These are phyloP conservation scores for Anguilla marmorata DNA, from an alignment of 2,797 vertebrate genomes.

Conservation along the genomic window DNA sequence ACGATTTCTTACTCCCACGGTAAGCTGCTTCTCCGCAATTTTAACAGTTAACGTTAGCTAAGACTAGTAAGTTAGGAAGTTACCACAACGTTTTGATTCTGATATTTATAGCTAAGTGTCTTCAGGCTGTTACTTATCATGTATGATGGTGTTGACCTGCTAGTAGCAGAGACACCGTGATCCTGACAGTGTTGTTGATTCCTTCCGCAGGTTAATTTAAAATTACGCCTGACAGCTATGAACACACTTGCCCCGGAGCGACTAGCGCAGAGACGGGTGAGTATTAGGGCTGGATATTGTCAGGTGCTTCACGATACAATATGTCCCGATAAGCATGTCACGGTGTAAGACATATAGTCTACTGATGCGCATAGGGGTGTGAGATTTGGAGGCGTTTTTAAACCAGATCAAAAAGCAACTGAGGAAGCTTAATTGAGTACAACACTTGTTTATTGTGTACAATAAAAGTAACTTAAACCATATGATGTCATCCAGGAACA, in stretches of 20 bases:
- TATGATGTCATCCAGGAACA: neutral
- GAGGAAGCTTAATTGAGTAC: too few species aligned
- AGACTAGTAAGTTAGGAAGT: too few species aligned
- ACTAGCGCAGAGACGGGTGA: conserved; percentile 55
- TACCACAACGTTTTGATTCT: neutral
- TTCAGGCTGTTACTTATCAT: neutral
- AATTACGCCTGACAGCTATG: conserved; percentile 57
- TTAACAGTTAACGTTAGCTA: neutral
- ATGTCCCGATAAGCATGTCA: neutral
- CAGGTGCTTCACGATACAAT: neutral
- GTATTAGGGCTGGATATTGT: conserved; percentile 29
- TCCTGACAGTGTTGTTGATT: neutral
- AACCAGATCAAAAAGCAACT: neutral
- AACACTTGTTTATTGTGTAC: too few species aligned
- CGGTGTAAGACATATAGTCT: neutral
- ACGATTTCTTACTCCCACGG: conserved; percentile 60
- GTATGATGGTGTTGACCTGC: neutral
- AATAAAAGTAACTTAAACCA: neutral
- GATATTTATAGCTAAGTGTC: neutral
- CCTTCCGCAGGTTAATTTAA: conserved; percentile 66
- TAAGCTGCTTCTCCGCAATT: conserved; percentile 43
- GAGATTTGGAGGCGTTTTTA: neutral
- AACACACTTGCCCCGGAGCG: conserved; percentile 52
- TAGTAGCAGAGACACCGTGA: neutral
- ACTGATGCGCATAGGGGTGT: neutral